These are phyloP conservation scores for Heliconius nattereri DNA, from an alignment of 1,140 invertebrate species.

Conservation along the genomic window DNA sequence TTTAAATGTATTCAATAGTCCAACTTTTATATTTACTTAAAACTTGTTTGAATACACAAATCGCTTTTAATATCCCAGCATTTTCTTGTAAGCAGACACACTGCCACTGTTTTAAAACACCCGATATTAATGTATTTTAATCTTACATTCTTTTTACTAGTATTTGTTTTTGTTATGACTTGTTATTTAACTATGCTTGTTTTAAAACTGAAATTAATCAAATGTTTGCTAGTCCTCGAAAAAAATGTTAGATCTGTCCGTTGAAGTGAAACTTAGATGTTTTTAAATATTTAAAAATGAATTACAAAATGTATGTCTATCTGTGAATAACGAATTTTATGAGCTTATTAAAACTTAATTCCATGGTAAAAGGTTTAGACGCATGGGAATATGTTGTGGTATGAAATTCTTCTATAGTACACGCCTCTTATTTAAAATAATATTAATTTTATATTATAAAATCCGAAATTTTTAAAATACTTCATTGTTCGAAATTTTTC, in stretches of 20 bases:
- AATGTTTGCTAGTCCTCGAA: conserved; percentile 68
- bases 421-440: conserved; percentile 43
- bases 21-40: conserved; percentile 13
- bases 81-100: conserved; percentile 42
- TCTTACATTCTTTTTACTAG: conserved; percentile 50
- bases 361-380: conserved; percentile 49
- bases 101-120: conserved; percentile 54
- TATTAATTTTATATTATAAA: not conserved
- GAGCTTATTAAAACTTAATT: conserved; percentile 79
- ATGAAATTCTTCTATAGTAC: conserved; percentile 52
- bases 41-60: conserved; percentile 17
- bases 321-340: conserved; percentile 78
- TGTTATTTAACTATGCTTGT: conserved; percentile 62
- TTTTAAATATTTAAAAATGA: conserved; percentile 57
- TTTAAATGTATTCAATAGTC: conserved; percentile 20
- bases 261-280: conserved; percentile 54
- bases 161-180: conserved; percentile 64
- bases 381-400: conserved; percentile 22
- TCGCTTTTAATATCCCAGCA: conserved; percentile 30
- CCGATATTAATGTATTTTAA: conserved; percentile 44
- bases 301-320: conserved; percentile 68
- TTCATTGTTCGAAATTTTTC: not conserved
- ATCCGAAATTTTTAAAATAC: not conserved
- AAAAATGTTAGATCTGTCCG: conserved; percentile 69
- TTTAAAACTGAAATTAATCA: conserved; percentile 51